phyloP scores from a whole-genome alignment of 2,797 vertebrate species.

The Intellagama lesueurii region DNA sequence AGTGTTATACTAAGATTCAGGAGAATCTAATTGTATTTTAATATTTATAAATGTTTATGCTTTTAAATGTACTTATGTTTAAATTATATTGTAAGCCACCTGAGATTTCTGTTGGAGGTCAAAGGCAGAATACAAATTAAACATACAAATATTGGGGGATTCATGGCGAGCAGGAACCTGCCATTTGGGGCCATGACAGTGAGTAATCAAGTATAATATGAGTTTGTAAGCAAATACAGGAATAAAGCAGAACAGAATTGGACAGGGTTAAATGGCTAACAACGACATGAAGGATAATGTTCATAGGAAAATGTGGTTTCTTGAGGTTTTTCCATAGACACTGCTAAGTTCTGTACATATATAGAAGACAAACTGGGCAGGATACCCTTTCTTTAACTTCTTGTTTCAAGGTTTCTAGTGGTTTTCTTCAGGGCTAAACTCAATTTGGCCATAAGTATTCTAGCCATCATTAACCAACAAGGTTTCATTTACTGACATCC shows the following conservation, averaged over 20 bases:
- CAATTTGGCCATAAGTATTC: constrained; percentile 55
- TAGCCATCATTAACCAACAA: constrained; percentile 44
- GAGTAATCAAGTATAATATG: not conserved
- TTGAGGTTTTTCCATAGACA: constrained; percentile 9
- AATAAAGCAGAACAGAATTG: constrained; percentile 4
- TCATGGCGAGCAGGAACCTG: not conserved
- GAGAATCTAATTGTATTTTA: too few species aligned
- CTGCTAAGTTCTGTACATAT: not conserved
- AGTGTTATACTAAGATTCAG: too few species aligned
- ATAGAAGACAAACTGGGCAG: constrained; percentile 42
- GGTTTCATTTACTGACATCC: constrained; percentile 46
- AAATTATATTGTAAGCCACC: too few species aligned
- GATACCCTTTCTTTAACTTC: constrained; percentile 53
- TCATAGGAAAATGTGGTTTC: constrained; percentile 45
- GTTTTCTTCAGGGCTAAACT: constrained; percentile 54
- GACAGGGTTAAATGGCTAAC: constrained; percentile 26
- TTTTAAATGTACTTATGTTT: not conserved
- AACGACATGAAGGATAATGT: constrained; percentile 10
- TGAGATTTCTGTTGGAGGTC: too few species aligned
- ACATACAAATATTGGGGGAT: too few species aligned
- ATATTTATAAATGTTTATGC: not conserved
- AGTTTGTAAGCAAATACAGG: not conserved
- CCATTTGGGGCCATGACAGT: not conserved
- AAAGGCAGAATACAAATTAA: too few species aligned
- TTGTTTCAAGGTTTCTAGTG: constrained; percentile 49